These are phyloP conservation scores for human DNA, from an alignment of 2,113 vertebrate genomes.

Conservation along the genomic window DNA sequence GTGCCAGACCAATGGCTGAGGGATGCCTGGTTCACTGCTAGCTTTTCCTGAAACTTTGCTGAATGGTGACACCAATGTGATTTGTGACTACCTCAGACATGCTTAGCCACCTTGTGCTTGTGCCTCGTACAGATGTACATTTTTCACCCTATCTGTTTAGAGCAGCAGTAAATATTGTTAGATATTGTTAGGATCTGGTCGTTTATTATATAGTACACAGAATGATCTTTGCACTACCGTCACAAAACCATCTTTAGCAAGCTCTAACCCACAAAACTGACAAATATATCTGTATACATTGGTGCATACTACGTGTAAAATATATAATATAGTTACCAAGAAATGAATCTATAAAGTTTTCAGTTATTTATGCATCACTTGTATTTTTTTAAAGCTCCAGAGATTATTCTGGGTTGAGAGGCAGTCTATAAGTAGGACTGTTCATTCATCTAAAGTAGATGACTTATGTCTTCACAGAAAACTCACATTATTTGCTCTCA, in stretches of 20 bases:
- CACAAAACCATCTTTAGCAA: not conserved
- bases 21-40: not conserved
- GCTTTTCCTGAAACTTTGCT: not conserved
- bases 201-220: not conserved
- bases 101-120: not conserved
- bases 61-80: not conserved
- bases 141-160: not conserved
- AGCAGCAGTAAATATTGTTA: not conserved
- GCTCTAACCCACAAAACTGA: not conserved
- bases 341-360: not conserved
- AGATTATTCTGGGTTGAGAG: constrained; percentile 15
- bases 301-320: not conserved
- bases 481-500: not conserved
- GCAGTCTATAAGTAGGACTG: not conserved
- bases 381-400: not conserved
- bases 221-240: not conserved
- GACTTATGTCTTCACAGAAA: constrained; percentile 9
- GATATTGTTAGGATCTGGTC: not conserved
- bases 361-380: not conserved
- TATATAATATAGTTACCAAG: not conserved
- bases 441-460: not conserved
- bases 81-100: not conserved
- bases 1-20: not conserved
- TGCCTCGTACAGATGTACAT: not conserved
- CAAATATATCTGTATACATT: not conserved